Conservation (phyloP, 1,140 invertebrate species). For the Drosophila kurseongensis region DNA sequence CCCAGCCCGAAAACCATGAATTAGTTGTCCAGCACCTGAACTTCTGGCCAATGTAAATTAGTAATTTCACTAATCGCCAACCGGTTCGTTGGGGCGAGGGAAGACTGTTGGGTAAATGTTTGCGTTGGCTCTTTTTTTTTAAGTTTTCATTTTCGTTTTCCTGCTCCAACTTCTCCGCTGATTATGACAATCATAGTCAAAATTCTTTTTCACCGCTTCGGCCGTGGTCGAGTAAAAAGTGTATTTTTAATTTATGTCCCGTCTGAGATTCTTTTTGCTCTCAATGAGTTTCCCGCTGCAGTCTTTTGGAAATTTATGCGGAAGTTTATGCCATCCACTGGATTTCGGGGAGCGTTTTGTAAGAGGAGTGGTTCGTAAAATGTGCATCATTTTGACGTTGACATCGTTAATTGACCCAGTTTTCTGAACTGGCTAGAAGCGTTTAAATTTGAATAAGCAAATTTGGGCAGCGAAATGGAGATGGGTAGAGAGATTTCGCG, state of each 20-base stretch:
- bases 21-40: conserved; percentile 20
- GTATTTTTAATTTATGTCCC: conserved; percentile 55
- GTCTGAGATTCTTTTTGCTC: conserved; percentile 1
- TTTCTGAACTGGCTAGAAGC: conserved; percentile 62
- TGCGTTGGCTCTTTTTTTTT: neutral
- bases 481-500: conserved; percentile 21
- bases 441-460: conserved; percentile 75
- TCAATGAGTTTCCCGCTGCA: conserved; percentile 19
- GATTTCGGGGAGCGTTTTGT: neutral
- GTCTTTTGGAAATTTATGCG: conserved; percentile 56
- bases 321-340: conserved; percentile 22
- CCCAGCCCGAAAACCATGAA: conserved; percentile 3
- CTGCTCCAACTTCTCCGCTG: conserved; percentile 4
- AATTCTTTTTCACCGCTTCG: conserved; percentile 25
- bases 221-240: conserved; percentile 26
- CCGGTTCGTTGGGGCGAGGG: conserved; percentile 1
- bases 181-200: conserved; percentile 58
- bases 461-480: conserved; percentile 44
- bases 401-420: conserved; percentile 72
- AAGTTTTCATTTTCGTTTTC: conserved; percentile 17
- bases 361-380: conserved; percentile 28
- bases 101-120: conserved; percentile 25
- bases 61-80: conserved; percentile 49
- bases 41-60: conserved; percentile 50
- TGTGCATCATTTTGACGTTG: conserved; percentile 61